Base-by-base conservation (phyloP, 2,888 invertebrate species). In the Dioctria linearis region DNA sequence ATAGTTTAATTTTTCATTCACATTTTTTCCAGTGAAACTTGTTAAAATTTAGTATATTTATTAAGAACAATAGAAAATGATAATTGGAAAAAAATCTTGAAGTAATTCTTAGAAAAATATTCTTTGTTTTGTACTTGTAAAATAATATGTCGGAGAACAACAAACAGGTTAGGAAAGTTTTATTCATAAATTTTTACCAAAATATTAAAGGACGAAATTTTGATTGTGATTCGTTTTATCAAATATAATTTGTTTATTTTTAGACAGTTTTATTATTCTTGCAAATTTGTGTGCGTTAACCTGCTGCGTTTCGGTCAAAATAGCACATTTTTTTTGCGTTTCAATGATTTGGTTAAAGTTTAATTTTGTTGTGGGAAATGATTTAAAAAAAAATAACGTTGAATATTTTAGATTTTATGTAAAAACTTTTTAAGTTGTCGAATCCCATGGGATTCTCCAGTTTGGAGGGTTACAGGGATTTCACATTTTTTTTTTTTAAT, bases 161-260 rank as follows among this genome's bases (percentile, higher is more conserved):
- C 65, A 78, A 82, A 63, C 82, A 82, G 82, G 82, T 82, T 82
- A 82, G 82, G 65, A 69, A 65, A 82, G 82, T 78, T 82, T 73
- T 71, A 78, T 25, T 25, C 25, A 39, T 73, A 25, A 57, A 42
- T 13, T 81, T n/a, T 76, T 76, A 67, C 63, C 42, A 25, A 25
- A 66, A 65, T 57, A 40, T 43, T 66, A 57, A 25, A 25, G 25
- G 3, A 6, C 9, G 13, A 59, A 66, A 67, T 76, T 54, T 81
- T 67, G 67, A 37, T 75, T 81, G 79, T 51, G 40, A 76, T 79
- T 81, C 67, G 75, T 46, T n/a, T 81, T 75, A 67, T 63, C 40
- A 54, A 61, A 67, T 67, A 73, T 46, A 13, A 46, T 79, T 75
- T 79, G 67, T 39, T 65, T 81, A 79, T 75, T 51, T 69, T 51